These are phyloP conservation scores for Azemiops feae DNA, from an alignment of 2,113 vertebrate genomes.

Conservation along the genomic window DNA sequence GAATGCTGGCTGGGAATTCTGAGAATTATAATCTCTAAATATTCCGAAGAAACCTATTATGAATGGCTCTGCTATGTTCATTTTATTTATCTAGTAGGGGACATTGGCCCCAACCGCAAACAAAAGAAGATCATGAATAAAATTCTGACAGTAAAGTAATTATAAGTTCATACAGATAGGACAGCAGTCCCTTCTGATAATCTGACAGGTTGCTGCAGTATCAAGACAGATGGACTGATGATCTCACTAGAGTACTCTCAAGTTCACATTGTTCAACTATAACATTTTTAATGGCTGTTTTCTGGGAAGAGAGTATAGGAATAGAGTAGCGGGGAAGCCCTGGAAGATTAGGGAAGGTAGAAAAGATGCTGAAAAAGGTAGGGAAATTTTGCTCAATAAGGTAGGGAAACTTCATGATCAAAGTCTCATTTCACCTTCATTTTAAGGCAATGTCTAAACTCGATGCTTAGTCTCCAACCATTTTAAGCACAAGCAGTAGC, in stretches of 20 bases:
- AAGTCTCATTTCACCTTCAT: neutral
- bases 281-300: neutral
- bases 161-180: neutral
- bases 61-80: neutral
- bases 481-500: neutral
- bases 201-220: neutral
- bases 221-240: neutral
- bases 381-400: neutral
- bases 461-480: neutral
- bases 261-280: neutral
- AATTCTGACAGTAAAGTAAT: neutral
- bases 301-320: neutral
- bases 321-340: neutral
- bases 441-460: neutral
- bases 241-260: neutral
- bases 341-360: neutral
- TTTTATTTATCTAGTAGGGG: neutral
- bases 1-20: neutral
- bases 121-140: neutral
- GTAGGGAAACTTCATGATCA: neutral
- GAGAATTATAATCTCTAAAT: neutral
- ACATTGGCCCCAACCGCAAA: neutral
- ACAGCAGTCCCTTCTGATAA: neutral
- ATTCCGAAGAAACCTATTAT: neutral
- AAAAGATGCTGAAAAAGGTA: neutral